Percentiles rank a stretch among this genome's conserved stretches.
Evolutionary conservation across 2,113 vertebrate genomes (phyloP).

Genomic region (Tapirus terrestris): DNA sequence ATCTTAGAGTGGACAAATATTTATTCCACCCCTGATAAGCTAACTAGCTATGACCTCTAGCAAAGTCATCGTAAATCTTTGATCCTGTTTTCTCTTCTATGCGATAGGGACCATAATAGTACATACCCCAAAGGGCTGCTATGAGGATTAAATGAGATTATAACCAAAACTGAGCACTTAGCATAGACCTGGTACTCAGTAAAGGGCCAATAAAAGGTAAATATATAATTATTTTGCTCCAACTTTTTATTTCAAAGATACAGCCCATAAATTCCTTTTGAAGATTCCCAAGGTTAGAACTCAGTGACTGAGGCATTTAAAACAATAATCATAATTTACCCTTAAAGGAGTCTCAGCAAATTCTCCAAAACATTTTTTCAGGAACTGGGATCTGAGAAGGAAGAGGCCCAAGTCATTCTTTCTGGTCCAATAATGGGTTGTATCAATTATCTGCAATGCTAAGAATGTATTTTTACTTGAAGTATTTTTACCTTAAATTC

Average conservation of each 20-base stretch:
- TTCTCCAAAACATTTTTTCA: not conserved
- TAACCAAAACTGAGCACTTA: not conserved
- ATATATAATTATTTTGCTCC: not conserved
- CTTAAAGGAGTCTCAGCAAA: not conserved
- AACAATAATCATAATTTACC: not conserved
- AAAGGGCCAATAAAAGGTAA: not conserved
- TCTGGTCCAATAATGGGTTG: not conserved
- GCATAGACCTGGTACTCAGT: not conserved
- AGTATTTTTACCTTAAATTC: not conserved
- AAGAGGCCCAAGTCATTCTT: not conserved
- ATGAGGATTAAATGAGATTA: not conserved
- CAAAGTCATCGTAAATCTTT: not conserved
- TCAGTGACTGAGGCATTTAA: not conserved
- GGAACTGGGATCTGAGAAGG: not conserved
- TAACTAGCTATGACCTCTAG: not conserved
- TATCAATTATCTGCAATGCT: not conserved
- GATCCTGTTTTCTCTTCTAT: not conserved
- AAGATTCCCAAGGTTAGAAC: not conserved
- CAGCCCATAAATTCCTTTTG: not conserved
- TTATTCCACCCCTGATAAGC: not conserved
- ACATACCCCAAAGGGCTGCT: not conserved
- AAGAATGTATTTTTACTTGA: not conserved
- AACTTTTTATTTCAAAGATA: constrained; percentile 13
- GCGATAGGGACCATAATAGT: not conserved
- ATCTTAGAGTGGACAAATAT: not conserved